Base-by-base conservation (phyloP, 2,888 invertebrate species). In the Catotricha subobsoleta region DNA sequence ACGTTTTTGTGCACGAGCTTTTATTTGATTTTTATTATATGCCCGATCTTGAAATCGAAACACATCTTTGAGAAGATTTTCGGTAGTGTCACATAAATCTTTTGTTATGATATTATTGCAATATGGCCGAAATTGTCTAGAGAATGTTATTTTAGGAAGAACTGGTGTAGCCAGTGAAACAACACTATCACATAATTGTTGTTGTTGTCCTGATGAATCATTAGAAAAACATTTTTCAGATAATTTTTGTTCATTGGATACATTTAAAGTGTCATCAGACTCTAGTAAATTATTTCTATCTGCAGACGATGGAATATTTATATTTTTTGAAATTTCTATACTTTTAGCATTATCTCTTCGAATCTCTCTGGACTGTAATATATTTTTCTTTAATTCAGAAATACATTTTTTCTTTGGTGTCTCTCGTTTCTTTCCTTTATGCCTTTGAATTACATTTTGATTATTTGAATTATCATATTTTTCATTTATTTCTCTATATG, bases 1-100 rank as follows among this genome's bases (percentile, higher is more conserved):
- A 41, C 76, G 64, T 39, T 68, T 58, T 51, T 70, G 72, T 8
- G 62, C 60, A 35, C 56, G 54, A 5, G 64, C 74, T 57, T 75
- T 77, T 3, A 67, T 62, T 19, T 70, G 67, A 50, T 75, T 72
- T 46, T 66, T 67, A 43, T 67, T 65, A 51, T 66, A 71, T 25
- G 69, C 62, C 13, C 73, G 64, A 49, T 72, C 72, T 55, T 78
- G 77, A 49, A 74, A 74, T 9, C 67, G 58, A 37, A 71, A 65
- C 15, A 77, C 56, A 48, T 71, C 68, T 41, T 63, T 59, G 2
- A 77, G 49, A 38, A 76, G 52, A 13, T 53, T 48, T 23, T 63
- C 63, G 13, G 67, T 64, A 40, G 64, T 53, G 21, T 59, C 54
- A 47, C 68, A 67, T 6, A 78, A 60, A 20, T 67, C 66, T 34